A percentile compares a stretch with the other conserved stretches of the same genome.
These are phyloP conservation scores for Micromys minutus DNA, from an alignment of 2,113 vertebrate genomes.

Conservation along the genomic window DNA sequence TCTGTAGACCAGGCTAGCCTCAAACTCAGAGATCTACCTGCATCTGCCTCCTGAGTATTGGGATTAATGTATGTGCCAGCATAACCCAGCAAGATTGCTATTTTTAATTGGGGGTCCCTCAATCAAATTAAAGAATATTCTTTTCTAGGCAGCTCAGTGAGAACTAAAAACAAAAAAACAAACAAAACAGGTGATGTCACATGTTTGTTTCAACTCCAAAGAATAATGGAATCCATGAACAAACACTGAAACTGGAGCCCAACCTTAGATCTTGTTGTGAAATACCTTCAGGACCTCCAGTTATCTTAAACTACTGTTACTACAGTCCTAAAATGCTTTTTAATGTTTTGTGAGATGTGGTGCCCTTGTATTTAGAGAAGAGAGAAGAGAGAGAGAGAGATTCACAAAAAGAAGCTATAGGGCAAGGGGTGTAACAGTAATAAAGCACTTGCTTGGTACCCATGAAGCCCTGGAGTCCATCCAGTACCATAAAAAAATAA, in stretches of 20 bases:
- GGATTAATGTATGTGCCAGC: background rate
- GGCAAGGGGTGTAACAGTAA: background rate
- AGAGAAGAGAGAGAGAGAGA: background rate
- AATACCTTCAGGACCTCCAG: background rate
- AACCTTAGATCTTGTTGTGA: background rate
- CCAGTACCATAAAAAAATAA: background rate
- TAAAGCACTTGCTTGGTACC: background rate
- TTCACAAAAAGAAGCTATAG: background rate
- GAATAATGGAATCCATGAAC: background rate
- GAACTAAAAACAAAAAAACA: no score
- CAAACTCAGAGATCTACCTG: background rate
- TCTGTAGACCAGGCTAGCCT: background rate
- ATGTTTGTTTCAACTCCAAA: background rate
- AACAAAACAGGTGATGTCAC: background rate
- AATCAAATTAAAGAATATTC: background rate
- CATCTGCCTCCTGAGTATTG: background rate
- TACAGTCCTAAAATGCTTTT: background rate
- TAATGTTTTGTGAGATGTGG: background rate
- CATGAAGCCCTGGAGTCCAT: background rate
- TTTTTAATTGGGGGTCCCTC: conserved; percentile 36
- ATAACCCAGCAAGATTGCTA: background rate
- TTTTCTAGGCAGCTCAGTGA: background rate
- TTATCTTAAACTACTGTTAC: background rate
- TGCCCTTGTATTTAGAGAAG: background rate
- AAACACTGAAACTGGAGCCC: background rate